These are phyloP conservation scores for Torymus tubicola DNA, from an alignment of 2,888 invertebrate genomes.

Conservation along the genomic window DNA sequence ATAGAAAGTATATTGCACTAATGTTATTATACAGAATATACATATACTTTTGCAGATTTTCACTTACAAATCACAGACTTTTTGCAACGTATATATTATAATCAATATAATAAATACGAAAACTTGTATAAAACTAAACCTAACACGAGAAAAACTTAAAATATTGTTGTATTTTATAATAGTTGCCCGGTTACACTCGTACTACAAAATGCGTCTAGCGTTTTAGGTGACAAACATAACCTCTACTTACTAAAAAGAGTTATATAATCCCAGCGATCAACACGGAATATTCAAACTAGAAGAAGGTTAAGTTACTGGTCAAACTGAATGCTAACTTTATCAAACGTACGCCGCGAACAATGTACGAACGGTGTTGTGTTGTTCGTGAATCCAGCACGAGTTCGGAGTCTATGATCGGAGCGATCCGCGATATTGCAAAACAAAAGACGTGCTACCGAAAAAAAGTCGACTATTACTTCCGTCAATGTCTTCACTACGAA, in stretches of 20 bases:
- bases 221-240: conserved; percentile 55
- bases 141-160: no score
- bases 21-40: conserved; percentile 32
- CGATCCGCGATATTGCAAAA: no score
- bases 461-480: conserved; percentile 49
- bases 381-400: no score
- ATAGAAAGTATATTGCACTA: conserved; percentile 6
- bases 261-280: conserved; percentile 48
- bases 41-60: neutral
- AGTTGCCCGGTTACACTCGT: conserved; percentile 49
- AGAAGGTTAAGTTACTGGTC: conserved; percentile 35
- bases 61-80: neutral
- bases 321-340: neutral
- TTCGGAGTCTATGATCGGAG: no score
- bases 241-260: conserved; percentile 48
- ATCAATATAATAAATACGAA: neutral
- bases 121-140: no score
- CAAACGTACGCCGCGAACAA: neutral
- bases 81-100: neutral
- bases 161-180: conserved; percentile 30
- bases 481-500: conserved; percentile 7
- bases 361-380: no score
- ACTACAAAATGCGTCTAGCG: conserved; percentile 53
- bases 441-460: neutral
- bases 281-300: conserved; percentile 47